Evolutionary conservation across 1,140 invertebrate species (phyloP).

Genomic region (Caenorhabditis tropicalis): DNA sequence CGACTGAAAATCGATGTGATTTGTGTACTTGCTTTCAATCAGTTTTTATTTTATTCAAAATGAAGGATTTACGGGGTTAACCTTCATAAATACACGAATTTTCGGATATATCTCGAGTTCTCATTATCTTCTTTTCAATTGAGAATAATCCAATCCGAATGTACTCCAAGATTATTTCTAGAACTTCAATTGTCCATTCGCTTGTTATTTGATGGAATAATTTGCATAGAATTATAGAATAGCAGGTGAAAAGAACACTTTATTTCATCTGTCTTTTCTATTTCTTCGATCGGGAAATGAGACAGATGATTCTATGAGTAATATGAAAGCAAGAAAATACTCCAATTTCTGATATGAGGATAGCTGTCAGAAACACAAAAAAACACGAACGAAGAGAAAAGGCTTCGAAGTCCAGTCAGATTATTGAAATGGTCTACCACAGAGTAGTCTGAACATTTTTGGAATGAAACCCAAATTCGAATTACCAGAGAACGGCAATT

Average conservation of each 20-base stretch:
- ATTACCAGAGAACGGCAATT: too few relatives aligned
- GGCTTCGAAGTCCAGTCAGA: too few relatives aligned
- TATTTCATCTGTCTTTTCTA: not conserved
- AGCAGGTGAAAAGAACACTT: not conserved
- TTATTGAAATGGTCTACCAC: too few relatives aligned
- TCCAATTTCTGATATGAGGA: too few relatives aligned
- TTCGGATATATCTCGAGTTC: not conserved
- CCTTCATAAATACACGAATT: not conserved
- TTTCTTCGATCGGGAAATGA: not conserved
- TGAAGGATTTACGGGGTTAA: not conserved
- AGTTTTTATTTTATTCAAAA: too few relatives aligned
- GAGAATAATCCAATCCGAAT: too few relatives aligned
- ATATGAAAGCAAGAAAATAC: not conserved
- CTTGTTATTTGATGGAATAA: not conserved
- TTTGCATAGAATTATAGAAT: not conserved
- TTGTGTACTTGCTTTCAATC: too few relatives aligned
- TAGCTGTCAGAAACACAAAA: not conserved
- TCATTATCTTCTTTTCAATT: not conserved
- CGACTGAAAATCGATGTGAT: too few relatives aligned
- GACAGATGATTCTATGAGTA: not conserved
- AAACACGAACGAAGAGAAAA: not conserved
- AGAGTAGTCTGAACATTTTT: too few relatives aligned
- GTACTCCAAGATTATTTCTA: too few relatives aligned
- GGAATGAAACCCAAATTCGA: too few relatives aligned
- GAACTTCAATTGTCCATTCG: too few relatives aligned